Evolutionary conservation across 2,113 vertebrate species (phyloP).

Genomic region (Pagrus major): DNA sequence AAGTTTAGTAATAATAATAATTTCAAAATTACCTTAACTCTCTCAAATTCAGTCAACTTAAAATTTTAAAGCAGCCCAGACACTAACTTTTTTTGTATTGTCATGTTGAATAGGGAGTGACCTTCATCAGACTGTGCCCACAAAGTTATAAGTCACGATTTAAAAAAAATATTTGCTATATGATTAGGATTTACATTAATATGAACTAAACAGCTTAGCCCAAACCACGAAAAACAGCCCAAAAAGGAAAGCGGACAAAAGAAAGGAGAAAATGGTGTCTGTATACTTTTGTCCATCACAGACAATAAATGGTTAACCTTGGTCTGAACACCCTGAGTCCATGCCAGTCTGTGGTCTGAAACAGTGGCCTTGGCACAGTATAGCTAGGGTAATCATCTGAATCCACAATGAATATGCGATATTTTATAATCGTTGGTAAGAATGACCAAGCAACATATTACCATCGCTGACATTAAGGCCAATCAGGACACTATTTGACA

Average conservation of each 20-base stretch:
- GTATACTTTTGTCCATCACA: background rate
- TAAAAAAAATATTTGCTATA: no score
- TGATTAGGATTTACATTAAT: no score
- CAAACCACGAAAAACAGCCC: background rate
- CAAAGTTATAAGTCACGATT: no score
- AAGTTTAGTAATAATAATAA: no score
- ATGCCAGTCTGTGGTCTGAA: slow-evolving; percentile 37
- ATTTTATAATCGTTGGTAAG: slow-evolving; percentile 20
- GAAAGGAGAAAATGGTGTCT: background rate
- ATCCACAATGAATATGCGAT: slow-evolving; percentile 36
- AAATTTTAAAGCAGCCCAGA: no score
- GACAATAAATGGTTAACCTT: slow-evolving; percentile 16
- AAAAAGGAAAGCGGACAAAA: background rate
- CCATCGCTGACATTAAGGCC: background rate
- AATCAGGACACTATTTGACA: background rate
- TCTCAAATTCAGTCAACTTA: no score
- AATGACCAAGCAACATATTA: slow-evolving; percentile 15
- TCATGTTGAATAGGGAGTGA: no score
- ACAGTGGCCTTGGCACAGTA: slow-evolving; percentile 25
- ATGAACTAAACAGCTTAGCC: no score
- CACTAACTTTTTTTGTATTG: no score
- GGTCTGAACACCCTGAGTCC: background rate
- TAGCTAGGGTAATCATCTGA: slow-evolving; percentile 23
- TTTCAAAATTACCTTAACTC: no score
- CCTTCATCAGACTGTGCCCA: no score